A percentile compares a stretch with the other conserved stretches of the same genome.
Evolutionary conservation across 2,113 vertebrate species (phyloP).

Genomic region (Passer montanus): DNA sequence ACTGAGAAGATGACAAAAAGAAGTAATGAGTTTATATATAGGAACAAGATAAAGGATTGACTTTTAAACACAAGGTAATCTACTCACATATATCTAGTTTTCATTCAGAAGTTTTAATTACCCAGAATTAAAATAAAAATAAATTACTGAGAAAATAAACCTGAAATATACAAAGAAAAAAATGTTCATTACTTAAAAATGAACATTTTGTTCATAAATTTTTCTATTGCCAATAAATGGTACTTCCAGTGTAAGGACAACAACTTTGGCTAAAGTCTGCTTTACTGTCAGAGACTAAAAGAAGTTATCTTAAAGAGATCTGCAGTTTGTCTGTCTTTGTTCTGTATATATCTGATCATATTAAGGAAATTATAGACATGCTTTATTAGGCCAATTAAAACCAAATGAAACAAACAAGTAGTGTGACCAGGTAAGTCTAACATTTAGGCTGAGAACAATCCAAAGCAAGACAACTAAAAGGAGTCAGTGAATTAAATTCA

Average conservation of each 20-base stretch:
- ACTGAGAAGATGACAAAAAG: not conserved
- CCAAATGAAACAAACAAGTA: not conserved
- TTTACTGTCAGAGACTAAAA: not conserved
- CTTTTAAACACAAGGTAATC: not conserved
- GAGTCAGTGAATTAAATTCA: not conserved
- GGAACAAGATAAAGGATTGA: not conserved
- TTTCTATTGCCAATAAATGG: not conserved
- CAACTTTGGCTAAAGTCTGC: not conserved
- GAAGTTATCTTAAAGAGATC: not conserved
- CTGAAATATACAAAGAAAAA: not conserved
- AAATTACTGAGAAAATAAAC: not conserved
- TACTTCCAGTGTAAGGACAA: not conserved
- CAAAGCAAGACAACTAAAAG: not conserved
- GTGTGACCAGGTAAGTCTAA: not conserved
- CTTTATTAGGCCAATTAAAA: not conserved
- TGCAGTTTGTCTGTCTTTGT: not conserved
- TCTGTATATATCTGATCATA: not conserved
- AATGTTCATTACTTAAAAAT: not conserved
- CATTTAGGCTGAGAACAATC: not conserved
- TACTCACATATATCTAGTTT: not conserved
- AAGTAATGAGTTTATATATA: not conserved
- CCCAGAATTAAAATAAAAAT: not conserved
- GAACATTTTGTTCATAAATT: too few species aligned
- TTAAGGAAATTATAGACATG: not conserved
- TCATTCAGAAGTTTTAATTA: not conserved